phyloP scores from a whole-genome alignment of 2,113 vertebrate species.

The Isichthys henryi region DNA sequence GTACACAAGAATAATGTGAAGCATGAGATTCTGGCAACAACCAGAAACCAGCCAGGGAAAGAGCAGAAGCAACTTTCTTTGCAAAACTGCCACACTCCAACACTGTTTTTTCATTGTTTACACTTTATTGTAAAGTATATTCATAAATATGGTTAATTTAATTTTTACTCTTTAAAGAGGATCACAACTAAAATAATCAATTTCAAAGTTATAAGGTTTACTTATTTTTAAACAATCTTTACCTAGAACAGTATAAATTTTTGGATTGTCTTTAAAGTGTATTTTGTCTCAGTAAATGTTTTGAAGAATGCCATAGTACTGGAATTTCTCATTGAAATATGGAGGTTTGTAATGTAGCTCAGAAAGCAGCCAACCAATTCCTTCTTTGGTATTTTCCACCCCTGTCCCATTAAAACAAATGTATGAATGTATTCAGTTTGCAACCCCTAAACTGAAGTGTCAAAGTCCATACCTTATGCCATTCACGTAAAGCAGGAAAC shows the following conservation, averaged over 20 bases:
- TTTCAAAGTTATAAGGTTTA: not conserved
- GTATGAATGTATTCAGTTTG: conserved; percentile 5
- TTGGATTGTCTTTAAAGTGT: not conserved
- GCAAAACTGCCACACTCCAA: too few relatives aligned
- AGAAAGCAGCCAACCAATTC: not conserved
- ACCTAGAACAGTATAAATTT: not conserved
- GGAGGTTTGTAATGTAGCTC: not conserved
- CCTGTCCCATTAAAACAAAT: not conserved
- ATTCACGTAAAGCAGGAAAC: not conserved
- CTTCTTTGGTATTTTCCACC: not conserved
- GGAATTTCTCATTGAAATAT: not conserved
- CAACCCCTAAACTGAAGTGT: conserved; percentile 33
- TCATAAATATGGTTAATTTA: not conserved
- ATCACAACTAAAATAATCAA: not conserved
- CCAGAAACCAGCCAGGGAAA: too few relatives aligned
- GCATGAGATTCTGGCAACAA: too few relatives aligned
- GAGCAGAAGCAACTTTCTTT: too few relatives aligned
- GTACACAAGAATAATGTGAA: too few relatives aligned
- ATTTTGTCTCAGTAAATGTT: not conserved
- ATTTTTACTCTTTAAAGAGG: not conserved
- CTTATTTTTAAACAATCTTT: not conserved
- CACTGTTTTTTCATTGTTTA: not conserved
- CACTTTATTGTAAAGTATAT: not conserved
- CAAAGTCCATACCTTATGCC: conserved; percentile 16
- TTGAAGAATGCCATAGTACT: not conserved